These are phyloP conservation scores for Chironomus striatipennis DNA, from an alignment of 1,140 invertebrate genomes.

Conservation along the genomic window DNA sequence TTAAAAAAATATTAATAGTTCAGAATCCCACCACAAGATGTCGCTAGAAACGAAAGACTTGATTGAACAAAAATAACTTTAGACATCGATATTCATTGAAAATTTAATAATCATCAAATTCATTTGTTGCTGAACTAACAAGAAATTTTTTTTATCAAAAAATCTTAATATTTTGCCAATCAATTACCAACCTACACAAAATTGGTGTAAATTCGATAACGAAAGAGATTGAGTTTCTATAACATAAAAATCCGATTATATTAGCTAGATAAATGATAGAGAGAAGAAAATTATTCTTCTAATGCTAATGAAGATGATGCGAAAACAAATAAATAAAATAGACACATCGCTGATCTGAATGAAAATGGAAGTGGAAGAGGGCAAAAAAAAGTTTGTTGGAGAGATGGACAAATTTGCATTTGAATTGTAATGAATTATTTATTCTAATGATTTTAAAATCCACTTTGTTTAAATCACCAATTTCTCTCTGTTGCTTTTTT, in stretches of 20 bases:
- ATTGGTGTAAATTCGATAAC: slow-evolving; percentile 3
- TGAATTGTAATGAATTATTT: slow-evolving; percentile 20
- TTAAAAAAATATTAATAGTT: too few relatives aligned
- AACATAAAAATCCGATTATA: background rate
- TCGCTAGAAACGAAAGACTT: too few relatives aligned
- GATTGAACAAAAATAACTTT: too few relatives aligned
- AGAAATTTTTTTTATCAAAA: background rate
- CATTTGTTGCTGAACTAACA: background rate
- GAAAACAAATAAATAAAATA: background rate
- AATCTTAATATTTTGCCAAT: background rate
- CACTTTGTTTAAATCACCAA: slow-evolving; percentile 7
- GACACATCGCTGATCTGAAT: background rate
- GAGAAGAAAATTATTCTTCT: background rate
- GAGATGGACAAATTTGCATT: slow-evolving; percentile 7
- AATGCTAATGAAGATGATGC: background rate
- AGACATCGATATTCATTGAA: background rate
- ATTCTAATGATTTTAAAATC: slow-evolving; percentile 15
- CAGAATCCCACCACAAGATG: too few relatives aligned
- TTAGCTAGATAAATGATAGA: too few relatives aligned
- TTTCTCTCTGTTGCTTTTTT: background rate
- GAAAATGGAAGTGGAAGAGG: too few relatives aligned
- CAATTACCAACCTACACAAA: slow-evolving; percentile 5
- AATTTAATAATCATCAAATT: background rate
- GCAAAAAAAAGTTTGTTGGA: background rate
- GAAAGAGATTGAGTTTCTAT: background rate